Conservation (phyloP, 2,888 invertebrate species). For the Caenorhabditis drosophilae region DNA sequence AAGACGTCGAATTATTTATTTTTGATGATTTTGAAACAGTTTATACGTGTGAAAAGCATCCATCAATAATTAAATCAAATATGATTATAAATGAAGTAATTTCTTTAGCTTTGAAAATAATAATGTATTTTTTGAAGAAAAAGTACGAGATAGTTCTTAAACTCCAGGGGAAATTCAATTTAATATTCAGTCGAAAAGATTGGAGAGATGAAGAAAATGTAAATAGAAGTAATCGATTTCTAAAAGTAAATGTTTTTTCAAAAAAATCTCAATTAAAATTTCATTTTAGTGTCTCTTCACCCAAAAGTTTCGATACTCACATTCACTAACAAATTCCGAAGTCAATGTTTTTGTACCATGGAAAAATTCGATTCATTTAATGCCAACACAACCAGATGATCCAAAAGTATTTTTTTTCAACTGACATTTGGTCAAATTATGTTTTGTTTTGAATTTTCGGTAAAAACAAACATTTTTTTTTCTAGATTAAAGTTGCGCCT, state of each 20-base stretch:
- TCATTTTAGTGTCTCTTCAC: constrained; percentile 17
- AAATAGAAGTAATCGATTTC: constrained; percentile 16
- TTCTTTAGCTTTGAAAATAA: not conserved
- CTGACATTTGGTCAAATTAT: too few species aligned
- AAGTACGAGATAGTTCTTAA: not conserved
- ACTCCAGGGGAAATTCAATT: not conserved
- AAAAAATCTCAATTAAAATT: too few species aligned
- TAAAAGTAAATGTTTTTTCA: constrained; percentile 14
- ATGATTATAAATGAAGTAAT: not conserved
- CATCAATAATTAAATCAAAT: not conserved
- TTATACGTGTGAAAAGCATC: not conserved
- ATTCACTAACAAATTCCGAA: not conserved
- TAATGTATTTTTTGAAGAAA: not conserved
- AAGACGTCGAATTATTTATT: not conserved
- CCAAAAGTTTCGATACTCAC: constrained; percentile 25
- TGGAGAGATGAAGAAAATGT: constrained; percentile 11
- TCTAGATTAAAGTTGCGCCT: constrained; percentile 31
- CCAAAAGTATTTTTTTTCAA: constrained; percentile 1
- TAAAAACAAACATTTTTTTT: too few species aligned
- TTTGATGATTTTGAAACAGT: constrained; percentile 1
- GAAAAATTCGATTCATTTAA: too few species aligned
- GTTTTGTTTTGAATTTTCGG: too few species aligned
- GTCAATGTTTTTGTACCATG: not conserved
- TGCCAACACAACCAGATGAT: too few species aligned
- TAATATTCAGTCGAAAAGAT: constrained; percentile 21